Evolutionary conservation across 2,888 invertebrate genomes (phyloP).

Genomic region (Drosophila picticornis): DNA sequence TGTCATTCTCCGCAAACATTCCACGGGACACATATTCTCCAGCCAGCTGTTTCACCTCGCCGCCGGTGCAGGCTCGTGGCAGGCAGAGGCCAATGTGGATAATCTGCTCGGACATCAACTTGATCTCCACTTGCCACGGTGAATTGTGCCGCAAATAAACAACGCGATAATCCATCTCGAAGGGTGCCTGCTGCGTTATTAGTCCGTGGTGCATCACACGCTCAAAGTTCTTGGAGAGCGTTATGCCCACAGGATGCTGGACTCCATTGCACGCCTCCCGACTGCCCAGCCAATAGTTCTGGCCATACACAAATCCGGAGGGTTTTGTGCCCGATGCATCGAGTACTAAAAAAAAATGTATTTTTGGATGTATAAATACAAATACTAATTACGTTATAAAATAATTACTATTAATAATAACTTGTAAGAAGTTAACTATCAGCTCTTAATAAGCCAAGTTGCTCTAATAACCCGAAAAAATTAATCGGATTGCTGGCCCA

Average conservation of each 20-base stretch:
- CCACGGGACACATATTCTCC: constrained; percentile 79
- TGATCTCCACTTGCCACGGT: constrained; percentile 85
- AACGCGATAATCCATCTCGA: constrained; percentile 85
- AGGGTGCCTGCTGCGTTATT: constrained; percentile 83
- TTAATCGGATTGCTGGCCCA: background rate
- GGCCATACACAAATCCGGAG: constrained; percentile 87
- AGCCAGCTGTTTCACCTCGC: constrained; percentile 83
- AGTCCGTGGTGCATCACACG: constrained; percentile 84
- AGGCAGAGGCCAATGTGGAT: constrained; percentile 87
- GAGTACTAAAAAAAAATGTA: constrained; percentile 83
- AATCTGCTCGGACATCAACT: constrained; percentile 85
- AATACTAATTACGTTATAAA: background rate
- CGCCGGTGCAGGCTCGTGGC: constrained; percentile 85
- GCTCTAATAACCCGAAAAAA: background rate
- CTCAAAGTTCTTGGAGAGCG: constrained; percentile 83
- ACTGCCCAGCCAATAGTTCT: constrained; percentile 88
- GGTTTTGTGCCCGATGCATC: constrained; percentile 87
- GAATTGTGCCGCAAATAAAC: constrained; percentile 85
- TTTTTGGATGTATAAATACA: background rate
- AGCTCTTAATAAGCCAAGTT: background rate
- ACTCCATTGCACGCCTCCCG: constrained; percentile 86
- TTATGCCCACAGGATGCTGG: constrained; percentile 81
- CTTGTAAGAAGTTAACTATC: background rate
- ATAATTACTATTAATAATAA: background rate
- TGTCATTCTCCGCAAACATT: constrained; percentile 81